Base-by-base conservation (phyloP, 1,140 invertebrate species). In the Cydia fagiglandana region DNA sequence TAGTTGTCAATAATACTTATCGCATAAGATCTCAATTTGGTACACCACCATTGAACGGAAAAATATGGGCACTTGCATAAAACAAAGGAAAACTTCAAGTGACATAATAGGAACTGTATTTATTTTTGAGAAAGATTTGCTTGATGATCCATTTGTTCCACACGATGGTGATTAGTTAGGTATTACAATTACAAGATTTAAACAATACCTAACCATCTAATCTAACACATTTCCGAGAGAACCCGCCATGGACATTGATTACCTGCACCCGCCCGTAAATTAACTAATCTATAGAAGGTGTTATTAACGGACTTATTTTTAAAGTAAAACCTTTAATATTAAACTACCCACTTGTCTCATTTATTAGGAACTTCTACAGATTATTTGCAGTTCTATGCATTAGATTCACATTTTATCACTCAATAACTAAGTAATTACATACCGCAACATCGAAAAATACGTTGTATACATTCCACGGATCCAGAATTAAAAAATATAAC, bases 41-140 rank as follows among this genome's bases (percentile, higher is more conserved):
- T 24, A 61, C 53, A 61, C 9, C 56, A 12, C 56, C 5, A 61
- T 20, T 17, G 7, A n/a, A 53, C 47, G 15, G 15, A 15, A 53
- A n/a, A 10, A 20, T 61, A 61, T 61, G 17, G 13, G n/a, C 6
- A 61, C 15, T 61, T 10, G 56, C 20, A 61, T 24, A 61, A 17
- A n/a, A 17, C n/a, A 61, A 61, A 61, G n/a, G 24, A 61, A 61
- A 61, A 61, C 20, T 17, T 24, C 56, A 61, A 56, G n/a, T 56
- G 6, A 7, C 17, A 56, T 50, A 15, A 56, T 56, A 56, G 53
- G 20, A 17, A 56, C 7, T 61, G 17, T n/a, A n/a, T 20, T 24
- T 61, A 61, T 12, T 10, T 61, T 2, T n/a, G 9, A 61, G 10
- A 61, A 61, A 7, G 50, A n/a, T 53, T 53, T n/a, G 15, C 15